Evolutionary conservation across 1,140 invertebrate genomes (phyloP).

Genomic region (Teleogryllus occipitalis): DNA sequence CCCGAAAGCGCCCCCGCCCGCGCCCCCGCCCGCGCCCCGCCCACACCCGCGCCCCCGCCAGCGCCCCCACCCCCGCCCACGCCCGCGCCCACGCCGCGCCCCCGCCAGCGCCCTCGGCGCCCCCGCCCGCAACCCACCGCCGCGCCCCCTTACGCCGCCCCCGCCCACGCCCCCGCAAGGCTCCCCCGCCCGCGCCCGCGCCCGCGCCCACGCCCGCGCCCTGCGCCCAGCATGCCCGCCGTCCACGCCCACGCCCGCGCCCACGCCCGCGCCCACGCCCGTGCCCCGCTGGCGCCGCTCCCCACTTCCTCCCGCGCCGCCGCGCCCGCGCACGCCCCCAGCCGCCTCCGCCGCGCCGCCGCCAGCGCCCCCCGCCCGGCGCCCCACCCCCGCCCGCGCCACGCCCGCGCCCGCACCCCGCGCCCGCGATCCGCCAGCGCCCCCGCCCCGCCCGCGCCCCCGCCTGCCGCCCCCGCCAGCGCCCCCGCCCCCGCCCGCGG

Average conservation of each 20-base stretch:
- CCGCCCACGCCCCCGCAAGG: constrained; percentile 64
- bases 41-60: too few species aligned
- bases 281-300: too few species aligned
- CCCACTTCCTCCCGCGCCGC: constrained; percentile 79
- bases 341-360: not conserved
- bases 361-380: not conserved
- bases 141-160: constrained; percentile 51
- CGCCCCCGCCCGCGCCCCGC: too few species aligned
- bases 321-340: not conserved
- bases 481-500: not conserved
- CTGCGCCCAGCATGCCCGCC: too few species aligned
- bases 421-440: constrained; percentile 18
- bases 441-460: constrained; percentile 8
- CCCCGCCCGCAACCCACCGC: constrained; percentile 72
- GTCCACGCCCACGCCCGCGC: too few species aligned
- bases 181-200: constrained; percentile 84
- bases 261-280: too few species aligned
- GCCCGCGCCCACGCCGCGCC: too few species aligned
- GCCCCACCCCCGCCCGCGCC: constrained; percentile 8
- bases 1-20: too few species aligned
- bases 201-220: too few species aligned
- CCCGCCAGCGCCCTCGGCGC: constrained; percentile 55
- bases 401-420: constrained; percentile 20
- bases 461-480: not conserved
- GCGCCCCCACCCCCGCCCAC: too few species aligned